Percentiles rank a stretch among this genome's conserved stretches.
Evolutionary conservation across 2,113 vertebrate genomes (phyloP).

Genomic region (Nothoprocta pentlandii): DNA sequence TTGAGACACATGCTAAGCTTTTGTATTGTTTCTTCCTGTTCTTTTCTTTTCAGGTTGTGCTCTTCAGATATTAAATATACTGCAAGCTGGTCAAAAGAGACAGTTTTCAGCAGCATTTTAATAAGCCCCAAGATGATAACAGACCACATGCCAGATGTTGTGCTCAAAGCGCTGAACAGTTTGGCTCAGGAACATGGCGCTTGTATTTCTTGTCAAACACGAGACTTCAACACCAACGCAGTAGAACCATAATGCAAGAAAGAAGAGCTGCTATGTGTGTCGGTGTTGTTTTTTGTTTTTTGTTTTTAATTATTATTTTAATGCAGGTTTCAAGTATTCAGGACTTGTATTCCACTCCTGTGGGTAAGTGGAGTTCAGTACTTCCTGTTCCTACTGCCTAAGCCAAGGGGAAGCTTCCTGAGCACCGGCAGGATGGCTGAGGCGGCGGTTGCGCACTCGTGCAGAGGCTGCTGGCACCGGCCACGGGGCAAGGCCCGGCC

Average conservation of each 20-base stretch:
- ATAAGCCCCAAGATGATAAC: slow-evolving; percentile 94
- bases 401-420: background rate
- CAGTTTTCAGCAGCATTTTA: slow-evolving; percentile 87
- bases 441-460: background rate
- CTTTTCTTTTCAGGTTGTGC: slow-evolving; percentile 79
- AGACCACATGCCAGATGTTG: slow-evolving; percentile 92
- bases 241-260: background rate
- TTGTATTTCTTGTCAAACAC: slow-evolving; percentile 81
- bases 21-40: background rate
- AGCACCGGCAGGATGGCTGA: background rate
- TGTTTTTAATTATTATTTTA: background rate
- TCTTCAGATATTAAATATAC: slow-evolving; percentile 85
- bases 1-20: too few relatives aligned
- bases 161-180: slow-evolving; percentile 85
- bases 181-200: slow-evolving; percentile 77
- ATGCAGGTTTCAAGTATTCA: background rate
- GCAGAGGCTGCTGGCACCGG: background rate
- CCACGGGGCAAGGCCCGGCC: too few relatives aligned
- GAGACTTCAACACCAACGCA: background rate
- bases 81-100: slow-evolving; percentile 86
- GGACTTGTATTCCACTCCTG: background rate
- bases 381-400: background rate
- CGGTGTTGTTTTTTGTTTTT: background rate
- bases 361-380: background rate
- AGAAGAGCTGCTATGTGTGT: rapidly evolving